Conservation (phyloP, 2,888 invertebrate species). For the Monopis laevigella region DNA sequence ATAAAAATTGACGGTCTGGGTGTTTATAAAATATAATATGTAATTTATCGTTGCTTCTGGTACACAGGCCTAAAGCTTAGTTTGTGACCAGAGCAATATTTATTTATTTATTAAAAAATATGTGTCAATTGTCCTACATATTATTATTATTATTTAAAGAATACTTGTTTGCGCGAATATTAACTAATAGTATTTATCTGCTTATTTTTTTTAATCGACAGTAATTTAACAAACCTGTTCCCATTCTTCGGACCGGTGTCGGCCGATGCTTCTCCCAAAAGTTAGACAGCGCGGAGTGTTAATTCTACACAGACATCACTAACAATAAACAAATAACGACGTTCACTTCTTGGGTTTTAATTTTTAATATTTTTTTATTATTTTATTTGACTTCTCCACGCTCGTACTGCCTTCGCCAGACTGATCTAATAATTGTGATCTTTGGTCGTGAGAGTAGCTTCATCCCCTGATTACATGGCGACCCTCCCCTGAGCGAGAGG, state of each 20-base stretch:
- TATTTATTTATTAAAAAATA: too few relatives aligned
- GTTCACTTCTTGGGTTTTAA: background rate
- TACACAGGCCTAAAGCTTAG: too few relatives aligned
- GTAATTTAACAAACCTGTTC: too few relatives aligned
- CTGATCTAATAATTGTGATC: conserved; percentile 66
- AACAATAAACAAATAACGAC: conserved; percentile 14
- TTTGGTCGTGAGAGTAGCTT: conserved; percentile 64
- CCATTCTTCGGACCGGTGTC: conserved; percentile 75
- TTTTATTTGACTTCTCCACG: conserved; percentile 47
- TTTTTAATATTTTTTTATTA: conserved; percentile 16
- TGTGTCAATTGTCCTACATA: too few relatives aligned
- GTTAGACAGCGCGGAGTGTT: conserved; percentile 50
- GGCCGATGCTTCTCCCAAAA: conserved; percentile 72
- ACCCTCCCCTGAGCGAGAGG: conserved; percentile 56
- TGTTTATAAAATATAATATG: too few relatives aligned
- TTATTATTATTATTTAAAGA: too few relatives aligned
- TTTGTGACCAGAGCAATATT: too few relatives aligned
- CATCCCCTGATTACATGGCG: conserved; percentile 67
- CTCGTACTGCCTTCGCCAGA: conserved; percentile 54
- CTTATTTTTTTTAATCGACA: too few relatives aligned
- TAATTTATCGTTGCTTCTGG: too few relatives aligned
- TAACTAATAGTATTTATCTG: too few relatives aligned
- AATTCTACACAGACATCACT: conserved; percentile 16
- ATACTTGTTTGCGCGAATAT: too few relatives aligned
- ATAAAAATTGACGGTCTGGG: too few relatives aligned